These are phyloP conservation scores for Lepidochrysops patricia DNA, from an alignment of 2,888 invertebrate species.

Conservation along the genomic window DNA sequence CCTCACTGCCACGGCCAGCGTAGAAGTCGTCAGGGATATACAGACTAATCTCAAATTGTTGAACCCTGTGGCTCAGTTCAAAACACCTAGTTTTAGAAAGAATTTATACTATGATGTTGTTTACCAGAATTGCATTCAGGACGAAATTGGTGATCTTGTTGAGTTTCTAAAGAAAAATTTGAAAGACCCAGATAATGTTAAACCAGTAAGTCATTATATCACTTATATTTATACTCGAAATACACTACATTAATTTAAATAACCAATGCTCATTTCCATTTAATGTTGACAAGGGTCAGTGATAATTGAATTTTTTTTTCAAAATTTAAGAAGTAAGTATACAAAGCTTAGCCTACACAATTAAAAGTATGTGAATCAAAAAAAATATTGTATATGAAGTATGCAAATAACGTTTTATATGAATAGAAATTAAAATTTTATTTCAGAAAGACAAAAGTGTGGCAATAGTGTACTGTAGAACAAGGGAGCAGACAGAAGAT, in stretches of 20 bases:
- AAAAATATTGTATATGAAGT: too few relatives aligned
- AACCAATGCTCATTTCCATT: too few relatives aligned
- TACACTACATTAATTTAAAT: too few relatives aligned
- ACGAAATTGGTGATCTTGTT: constrained; percentile 87
- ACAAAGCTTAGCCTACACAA: too few relatives aligned
- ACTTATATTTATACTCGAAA: too few relatives aligned
- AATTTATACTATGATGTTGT: constrained; percentile 97
- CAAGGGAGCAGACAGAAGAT: constrained; percentile 91
- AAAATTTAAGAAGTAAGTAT: too few relatives aligned
- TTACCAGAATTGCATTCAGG: constrained; percentile 87
- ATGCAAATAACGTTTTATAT: too few relatives aligned
- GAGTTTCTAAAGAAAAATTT: constrained; percentile 81
- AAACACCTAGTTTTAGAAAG: constrained; percentile 90
- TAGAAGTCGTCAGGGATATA: constrained; percentile 88
- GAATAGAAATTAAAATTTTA: too few relatives aligned
- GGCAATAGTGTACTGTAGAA: constrained; percentile 96
- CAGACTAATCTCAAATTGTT: constrained; percentile 80
- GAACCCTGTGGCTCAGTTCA: constrained; percentile 82
- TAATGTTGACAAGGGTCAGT: too few relatives aligned
- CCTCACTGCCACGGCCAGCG: constrained; percentile 94
- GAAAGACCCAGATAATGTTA: constrained; percentile 69
- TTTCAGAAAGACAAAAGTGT: constrained; percentile 75
- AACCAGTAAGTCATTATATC: constrained; percentile 48
- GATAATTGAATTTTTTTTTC: too few relatives aligned
- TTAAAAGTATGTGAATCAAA: too few relatives aligned